phyloP scores from a whole-genome alignment of 2,797 vertebrate genomes.

The Cottoperca gobio region DNA sequence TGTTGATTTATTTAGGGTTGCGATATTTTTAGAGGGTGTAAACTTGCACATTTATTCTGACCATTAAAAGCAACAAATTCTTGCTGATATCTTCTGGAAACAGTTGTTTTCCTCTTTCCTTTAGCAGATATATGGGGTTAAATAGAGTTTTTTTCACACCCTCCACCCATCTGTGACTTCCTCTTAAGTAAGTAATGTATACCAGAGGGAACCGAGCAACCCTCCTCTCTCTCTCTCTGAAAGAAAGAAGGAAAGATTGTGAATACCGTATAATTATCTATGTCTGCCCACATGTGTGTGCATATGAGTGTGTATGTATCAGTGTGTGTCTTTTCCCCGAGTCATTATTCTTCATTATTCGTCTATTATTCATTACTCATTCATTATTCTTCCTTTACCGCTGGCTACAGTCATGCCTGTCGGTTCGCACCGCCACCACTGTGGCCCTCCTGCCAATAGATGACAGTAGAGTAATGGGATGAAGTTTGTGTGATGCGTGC shows the following conservation, averaged over 20 bases:
- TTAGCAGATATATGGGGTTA: background rate
- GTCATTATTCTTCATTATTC: conserved; percentile 72
- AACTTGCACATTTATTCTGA: background rate
- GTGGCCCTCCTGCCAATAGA: conserved; percentile 22
- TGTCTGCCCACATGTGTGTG: conserved; percentile 26
- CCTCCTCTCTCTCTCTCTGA: conserved; percentile 7
- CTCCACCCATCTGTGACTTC: conserved; percentile 45
- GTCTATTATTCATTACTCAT: conserved; percentile 68
- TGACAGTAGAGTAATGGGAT: conserved; percentile 26
- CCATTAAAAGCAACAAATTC: background rate
- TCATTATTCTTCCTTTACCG: conserved; percentile 56
- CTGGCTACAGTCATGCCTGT: conserved; percentile 51
- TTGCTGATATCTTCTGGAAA: background rate
- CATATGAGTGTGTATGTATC: conserved; percentile 11
- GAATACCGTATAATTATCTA: conserved; percentile 47
- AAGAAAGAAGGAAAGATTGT: conserved; percentile 57
- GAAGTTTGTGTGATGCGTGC: background rate
- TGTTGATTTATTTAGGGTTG: background rate
- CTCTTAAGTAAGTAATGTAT: conserved; percentile 55
- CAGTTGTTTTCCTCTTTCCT: background rate
- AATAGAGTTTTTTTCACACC: background rate
- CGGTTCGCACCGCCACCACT: conserved; percentile 40
- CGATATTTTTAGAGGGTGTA: background rate
- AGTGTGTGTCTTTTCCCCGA: conserved; percentile 19
- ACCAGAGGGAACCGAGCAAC: conserved; percentile 43